Evolutionary conservation across 2,113 vertebrate species (phyloP), one percentile per base, ranked within the genome.

Genomic region (Hystrix cristata): DNA sequence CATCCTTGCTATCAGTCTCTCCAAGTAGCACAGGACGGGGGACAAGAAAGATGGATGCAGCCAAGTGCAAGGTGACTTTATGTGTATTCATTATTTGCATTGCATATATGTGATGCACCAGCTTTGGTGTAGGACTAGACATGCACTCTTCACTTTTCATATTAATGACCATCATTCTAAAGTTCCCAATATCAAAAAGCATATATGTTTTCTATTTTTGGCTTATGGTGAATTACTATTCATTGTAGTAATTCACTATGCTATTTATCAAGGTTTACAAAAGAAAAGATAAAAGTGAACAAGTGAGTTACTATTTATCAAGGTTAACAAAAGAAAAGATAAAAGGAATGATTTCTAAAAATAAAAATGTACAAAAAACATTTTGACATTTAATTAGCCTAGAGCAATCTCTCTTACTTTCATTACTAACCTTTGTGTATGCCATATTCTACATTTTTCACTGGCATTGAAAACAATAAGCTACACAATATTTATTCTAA

Each of bases 401-500:
- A n/a, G 25, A 46, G 13, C n/a, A 27, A 71, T 80, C 9, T 46
- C 38, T n/a, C 31, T 91, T 80, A 43, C 12, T 46, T 80, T 21
- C 3, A 34, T 69, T 64, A 85, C 29, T 83, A 34, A 95, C 48
- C 13, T 27, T 85, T 95, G 83, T 89, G 3, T 51, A 19, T 21
- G 60, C 1, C 38, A 64, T 38, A 57, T 80, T 31, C 64, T 96
- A 95, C 0, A 1, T 46, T 93, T 98, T 92, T 71, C 57, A 71
- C 3, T 43, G 65, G 2, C 7, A 71, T 71, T 46, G 29, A 90
- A 29, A 92, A 64, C 29, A 96, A 87, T 1, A 0, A 82, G 67
- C 6, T 65, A 87, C 67, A n/a, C n/a, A 93, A 43, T 34, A 80
- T 79, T 82, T 57, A 81, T 25, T 29, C 25, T 16, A 34, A 90